A percentile compares a stretch with the other conserved stretches of the same genome.
Conservation (phyloP, 2,797 vertebrate species). For the Emys orbicularis region DNA sequence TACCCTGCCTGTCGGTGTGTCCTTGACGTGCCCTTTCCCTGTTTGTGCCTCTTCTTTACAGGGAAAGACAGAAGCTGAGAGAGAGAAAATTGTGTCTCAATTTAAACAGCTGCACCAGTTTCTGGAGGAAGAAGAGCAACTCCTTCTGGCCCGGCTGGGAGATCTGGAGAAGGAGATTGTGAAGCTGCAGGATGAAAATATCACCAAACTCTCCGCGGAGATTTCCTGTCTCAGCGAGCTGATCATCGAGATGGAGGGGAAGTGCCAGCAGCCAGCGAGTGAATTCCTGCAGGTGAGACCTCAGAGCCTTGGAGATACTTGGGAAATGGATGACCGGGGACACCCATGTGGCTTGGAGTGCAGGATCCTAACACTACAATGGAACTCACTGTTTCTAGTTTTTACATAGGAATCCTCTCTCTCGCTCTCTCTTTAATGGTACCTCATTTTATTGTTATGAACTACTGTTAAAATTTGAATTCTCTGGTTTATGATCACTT, state of each 20-base stretch:
- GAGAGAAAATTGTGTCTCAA: conserved; percentile 85
- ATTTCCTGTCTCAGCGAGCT: too few relatives aligned
- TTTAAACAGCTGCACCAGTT: conserved; percentile 88
- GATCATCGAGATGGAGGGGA: too few relatives aligned
- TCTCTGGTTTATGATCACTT: not conserved
- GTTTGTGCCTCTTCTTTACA: conserved; percentile 37
- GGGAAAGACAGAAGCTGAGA: conserved; percentile 86
- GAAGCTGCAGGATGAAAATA: conserved; percentile 52
- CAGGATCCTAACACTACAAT: not conserved
- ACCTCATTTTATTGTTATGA: not conserved
- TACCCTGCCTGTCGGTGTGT: too few relatives aligned
- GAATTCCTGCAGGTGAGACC: conserved; percentile 14
- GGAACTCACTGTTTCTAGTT: not conserved
- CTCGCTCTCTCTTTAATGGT: not conserved
- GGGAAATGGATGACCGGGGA: not conserved
- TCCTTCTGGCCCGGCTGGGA: conserved; percentile 86
- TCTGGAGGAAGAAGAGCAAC: conserved; percentile 86
- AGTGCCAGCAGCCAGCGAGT: too few relatives aligned
- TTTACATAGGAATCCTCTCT: not conserved
- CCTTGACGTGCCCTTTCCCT: not conserved
- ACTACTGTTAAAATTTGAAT: not conserved
- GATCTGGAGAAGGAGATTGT: conserved; percentile 83
- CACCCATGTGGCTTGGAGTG: not conserved
- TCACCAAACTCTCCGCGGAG: too few relatives aligned
- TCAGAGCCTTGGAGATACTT: not conserved